Conservation (phyloP, 2,113 vertebrate species). For the Oxyruncus cristatus region DNA sequence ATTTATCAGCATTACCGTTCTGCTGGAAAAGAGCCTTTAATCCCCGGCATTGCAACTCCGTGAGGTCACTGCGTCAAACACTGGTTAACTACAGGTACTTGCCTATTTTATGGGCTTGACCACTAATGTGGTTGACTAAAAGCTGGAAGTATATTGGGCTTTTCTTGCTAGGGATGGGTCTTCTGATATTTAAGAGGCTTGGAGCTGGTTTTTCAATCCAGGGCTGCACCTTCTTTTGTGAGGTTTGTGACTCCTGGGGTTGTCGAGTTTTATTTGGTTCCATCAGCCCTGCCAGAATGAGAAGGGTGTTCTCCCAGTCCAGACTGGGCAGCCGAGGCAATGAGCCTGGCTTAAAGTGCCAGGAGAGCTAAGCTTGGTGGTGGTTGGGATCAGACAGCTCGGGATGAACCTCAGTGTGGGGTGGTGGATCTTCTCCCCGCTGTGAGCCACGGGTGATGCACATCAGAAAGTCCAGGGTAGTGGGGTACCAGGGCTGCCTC, state of each 20-base stretch:
- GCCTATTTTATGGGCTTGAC: neutral
- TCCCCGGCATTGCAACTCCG: neutral
- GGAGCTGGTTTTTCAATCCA: neutral
- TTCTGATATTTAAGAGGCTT: neutral
- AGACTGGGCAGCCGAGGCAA: neutral
- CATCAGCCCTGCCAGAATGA: neutral
- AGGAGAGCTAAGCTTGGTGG: neutral
- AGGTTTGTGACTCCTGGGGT: neutral
- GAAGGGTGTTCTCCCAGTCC: neutral
- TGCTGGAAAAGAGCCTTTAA: neutral
- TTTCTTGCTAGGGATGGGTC: neutral
- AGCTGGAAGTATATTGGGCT: neutral
- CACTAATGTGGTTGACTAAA: neutral
- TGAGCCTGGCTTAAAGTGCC: neutral
- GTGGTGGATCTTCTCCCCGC: neutral
- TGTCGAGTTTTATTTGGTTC: neutral
- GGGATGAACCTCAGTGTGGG: neutral
- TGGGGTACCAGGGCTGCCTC: neutral
- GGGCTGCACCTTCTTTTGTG: neutral
- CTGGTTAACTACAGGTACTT: neutral
- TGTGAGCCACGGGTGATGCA: accelerated
- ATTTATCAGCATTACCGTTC: slow-evolving; percentile 7
- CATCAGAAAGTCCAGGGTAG: neutral
- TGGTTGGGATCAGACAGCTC: neutral
- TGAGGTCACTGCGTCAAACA: slow-evolving; percentile 31